Percentiles rank a stretch among this genome's conserved stretches.
Conservation (phyloP, 2,797 vertebrate species). For the Sebastes minor region DNA sequence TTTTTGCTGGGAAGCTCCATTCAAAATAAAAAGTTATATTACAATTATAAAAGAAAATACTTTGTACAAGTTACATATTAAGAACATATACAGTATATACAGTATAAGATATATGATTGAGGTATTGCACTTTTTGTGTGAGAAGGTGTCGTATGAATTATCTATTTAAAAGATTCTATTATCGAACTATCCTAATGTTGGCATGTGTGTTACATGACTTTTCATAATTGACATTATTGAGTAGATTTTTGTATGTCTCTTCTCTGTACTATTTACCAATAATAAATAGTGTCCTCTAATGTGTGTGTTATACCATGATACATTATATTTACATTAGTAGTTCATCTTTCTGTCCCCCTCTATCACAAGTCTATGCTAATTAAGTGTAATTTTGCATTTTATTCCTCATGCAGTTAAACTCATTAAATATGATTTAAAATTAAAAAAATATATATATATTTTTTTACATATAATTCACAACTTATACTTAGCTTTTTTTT, state of each 20-base stretch:
- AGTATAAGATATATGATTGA: too few species aligned
- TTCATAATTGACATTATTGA: neutral
- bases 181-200: neutral
- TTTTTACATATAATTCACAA: too few species aligned
- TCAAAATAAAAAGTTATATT: too few species aligned
- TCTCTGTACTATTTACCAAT: neutral
- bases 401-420: neutral
- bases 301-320: neutral
- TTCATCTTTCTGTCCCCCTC: neutral
- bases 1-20: too few species aligned
- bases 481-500: too few species aligned
- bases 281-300: neutral
- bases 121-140: too few species aligned
- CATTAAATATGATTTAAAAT: neutral
- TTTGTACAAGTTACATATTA: too few species aligned
- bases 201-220: neutral
- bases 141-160: too few species aligned
- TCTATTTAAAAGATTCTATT: too few species aligned
- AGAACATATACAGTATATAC: too few species aligned
- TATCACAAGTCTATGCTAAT: neutral
- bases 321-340: neutral
- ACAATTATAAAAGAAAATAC: too few species aligned
- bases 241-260: neutral
- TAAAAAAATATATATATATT: too few species aligned
- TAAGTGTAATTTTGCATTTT: neutral